phyloP scores from a whole-genome alignment of 2,888 invertebrate genomes.

The Napeogenes inachia region DNA sequence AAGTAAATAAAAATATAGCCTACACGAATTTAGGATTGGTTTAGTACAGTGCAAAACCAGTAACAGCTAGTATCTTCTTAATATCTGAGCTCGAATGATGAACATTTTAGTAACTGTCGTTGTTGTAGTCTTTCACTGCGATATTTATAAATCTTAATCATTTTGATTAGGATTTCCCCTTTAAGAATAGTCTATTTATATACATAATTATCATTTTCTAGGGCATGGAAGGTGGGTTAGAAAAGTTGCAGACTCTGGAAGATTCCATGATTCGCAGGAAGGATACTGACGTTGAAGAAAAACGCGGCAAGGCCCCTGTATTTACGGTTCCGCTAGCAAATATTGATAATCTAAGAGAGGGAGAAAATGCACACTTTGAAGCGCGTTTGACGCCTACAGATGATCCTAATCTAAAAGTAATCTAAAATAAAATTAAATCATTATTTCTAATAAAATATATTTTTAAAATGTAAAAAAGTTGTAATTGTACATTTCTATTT shows the following conservation, averaged over 20 bases:
- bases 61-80: no score
- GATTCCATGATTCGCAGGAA: slow-evolving; percentile 89
- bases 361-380: slow-evolving; percentile 94
- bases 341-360: slow-evolving; percentile 90
- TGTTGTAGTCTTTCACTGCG: no score
- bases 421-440: slow-evolving; percentile 10
- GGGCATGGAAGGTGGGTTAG: slow-evolving; percentile 96
- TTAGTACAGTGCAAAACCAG: no score
- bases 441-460: neutral
- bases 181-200: no score
- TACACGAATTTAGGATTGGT: no score
- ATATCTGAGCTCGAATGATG: slow-evolving; percentile 53
- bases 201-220: slow-evolving; percentile 43
- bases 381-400: slow-evolving; percentile 92
- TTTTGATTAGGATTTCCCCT: no score
- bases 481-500: slow-evolving; percentile 31
- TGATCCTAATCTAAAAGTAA: slow-evolving; percentile 89
- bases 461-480: neutral
- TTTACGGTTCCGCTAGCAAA: slow-evolving; percentile 94
- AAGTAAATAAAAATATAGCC: no score
- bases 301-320: slow-evolving; percentile 90
- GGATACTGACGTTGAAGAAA: slow-evolving; percentile 84
- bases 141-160: neutral
- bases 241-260: slow-evolving; percentile 94
- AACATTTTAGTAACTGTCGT: no score